Percentiles rank a stretch among this genome's conserved stretches.
Conservation (phyloP, 2,888 invertebrate genomes). For the Eristalis intricaria region DNA sequence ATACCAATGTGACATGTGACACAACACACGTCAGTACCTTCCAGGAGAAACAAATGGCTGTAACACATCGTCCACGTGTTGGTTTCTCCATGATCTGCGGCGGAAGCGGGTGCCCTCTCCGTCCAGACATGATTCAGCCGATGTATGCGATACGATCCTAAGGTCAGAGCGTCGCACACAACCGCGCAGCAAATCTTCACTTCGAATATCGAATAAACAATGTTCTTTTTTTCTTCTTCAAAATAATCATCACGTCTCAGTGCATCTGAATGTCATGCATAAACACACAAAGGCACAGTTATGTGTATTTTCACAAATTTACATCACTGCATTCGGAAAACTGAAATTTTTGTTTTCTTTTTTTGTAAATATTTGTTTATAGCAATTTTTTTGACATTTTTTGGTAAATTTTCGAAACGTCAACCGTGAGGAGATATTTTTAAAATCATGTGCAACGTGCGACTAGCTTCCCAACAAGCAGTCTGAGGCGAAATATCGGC, state of each 20-base stretch:
- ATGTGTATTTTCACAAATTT: conserved; percentile 49
- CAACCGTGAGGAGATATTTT: not conserved
- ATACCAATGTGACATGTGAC: conserved; percentile 93
- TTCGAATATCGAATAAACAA: conserved; percentile 40
- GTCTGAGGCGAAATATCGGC: not conserved
- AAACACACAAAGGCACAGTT: conserved; percentile 29
- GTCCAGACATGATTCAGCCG: conserved; percentile 76
- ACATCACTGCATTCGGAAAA: conserved; percentile 44
- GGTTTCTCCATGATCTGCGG: conserved; percentile 78
- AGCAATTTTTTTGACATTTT: not conserved
- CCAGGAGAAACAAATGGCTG: conserved; percentile 84
- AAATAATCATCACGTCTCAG: conserved; percentile 56
- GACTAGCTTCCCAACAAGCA: not conserved
- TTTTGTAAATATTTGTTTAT: conserved; percentile 20
- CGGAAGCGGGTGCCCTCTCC: conserved; percentile 79
- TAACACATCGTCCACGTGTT: conserved; percentile 78
- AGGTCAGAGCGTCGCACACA: not conserved
- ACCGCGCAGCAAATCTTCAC: not conserved
- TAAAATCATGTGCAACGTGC: not conserved
- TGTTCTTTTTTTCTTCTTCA: conserved; percentile 30
- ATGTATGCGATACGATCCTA: conserved; percentile 3
- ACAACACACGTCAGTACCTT: conserved; percentile 92
- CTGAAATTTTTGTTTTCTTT: conserved; percentile 4
- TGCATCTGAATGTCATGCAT: conserved; percentile 42
- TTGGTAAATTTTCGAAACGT: conserved; percentile 1